Evolutionary conservation across 1,140 invertebrate species (phyloP).

Genomic region (Panagrolaimus sp.): DNA sequence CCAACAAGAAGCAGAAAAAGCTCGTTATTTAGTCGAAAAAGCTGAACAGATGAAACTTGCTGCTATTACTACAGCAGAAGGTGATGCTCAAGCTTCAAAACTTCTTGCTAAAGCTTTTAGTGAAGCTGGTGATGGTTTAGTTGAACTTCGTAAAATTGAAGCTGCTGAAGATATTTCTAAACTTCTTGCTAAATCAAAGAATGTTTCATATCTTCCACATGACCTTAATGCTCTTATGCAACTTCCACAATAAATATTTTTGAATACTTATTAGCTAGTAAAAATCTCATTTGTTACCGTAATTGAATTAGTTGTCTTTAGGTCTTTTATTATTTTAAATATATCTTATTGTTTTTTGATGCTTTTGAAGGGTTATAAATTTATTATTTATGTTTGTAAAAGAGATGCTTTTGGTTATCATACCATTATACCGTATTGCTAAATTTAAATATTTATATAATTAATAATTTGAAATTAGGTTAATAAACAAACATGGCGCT

Average conservation of each 20-base stretch:
- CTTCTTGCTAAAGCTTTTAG: slow-evolving; percentile 74
- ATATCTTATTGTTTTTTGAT: no score
- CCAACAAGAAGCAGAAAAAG: slow-evolving; percentile 97
- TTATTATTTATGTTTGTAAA: no score
- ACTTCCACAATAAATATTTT: slow-evolving; percentile 65
- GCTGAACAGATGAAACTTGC: slow-evolving; percentile 96
- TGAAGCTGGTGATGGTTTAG: slow-evolving; percentile 83
- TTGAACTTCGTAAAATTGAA: slow-evolving; percentile 91
- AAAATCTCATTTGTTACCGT: no score
- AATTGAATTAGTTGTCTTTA: no score
- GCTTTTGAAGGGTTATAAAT: no score
- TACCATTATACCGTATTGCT: no score
- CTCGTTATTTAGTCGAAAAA: slow-evolving; percentile 95
- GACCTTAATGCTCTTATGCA: slow-evolving; percentile 87
- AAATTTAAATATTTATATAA: no score
- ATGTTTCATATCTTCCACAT: slow-evolving; percentile 85
- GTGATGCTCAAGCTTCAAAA: slow-evolving; percentile 82
- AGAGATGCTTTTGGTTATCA: no score
- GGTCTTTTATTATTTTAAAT: no score
- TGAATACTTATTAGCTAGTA: slow-evolving; percentile 14
- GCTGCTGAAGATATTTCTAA: slow-evolving; percentile 98
- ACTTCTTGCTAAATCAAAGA: slow-evolving; percentile 83
- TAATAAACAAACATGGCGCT: slow-evolving; percentile 70
- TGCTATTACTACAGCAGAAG: slow-evolving; percentile 90
- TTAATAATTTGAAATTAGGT: not conserved